Conservation (phyloP, 2,797 vertebrate species). For the Psittacula derbiana region DNA sequence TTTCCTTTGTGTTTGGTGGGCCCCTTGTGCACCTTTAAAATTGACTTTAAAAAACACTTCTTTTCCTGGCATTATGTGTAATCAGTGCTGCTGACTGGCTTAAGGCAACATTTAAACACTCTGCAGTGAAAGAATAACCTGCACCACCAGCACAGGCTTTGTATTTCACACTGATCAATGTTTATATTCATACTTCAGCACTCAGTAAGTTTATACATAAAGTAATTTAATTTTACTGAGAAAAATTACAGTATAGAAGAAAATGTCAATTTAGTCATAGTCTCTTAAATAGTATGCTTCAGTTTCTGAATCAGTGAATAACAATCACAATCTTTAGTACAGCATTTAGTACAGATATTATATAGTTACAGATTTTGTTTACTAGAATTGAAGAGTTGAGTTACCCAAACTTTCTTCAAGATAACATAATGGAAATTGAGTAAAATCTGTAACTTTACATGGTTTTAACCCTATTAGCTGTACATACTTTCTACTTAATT, state of each 20-base stretch:
- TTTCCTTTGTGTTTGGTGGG: not conserved
- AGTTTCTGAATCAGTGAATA: not conserved
- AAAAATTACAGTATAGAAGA: constrained; percentile 21
- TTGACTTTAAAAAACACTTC: not conserved
- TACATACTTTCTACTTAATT: not conserved
- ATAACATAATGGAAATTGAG: not conserved
- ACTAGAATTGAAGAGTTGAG: not conserved
- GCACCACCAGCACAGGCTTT: not conserved
- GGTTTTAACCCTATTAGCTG: not conserved
- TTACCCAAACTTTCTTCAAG: not conserved
- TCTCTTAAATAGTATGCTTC: constrained; percentile 23
- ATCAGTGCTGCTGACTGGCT: not conserved
- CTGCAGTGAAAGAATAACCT: not conserved
- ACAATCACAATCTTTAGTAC: not conserved
- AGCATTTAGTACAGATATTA: not conserved
- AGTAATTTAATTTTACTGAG: constrained; percentile 40
- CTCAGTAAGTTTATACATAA: constrained; percentile 45
- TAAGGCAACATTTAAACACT: constrained; percentile 13
- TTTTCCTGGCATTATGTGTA: not conserved
- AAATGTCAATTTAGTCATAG: not conserved
- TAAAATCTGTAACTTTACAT: constrained; percentile 7
- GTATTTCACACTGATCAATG: not conserved
- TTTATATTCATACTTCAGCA: constrained; percentile 16
- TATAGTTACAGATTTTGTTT: constrained; percentile 15
- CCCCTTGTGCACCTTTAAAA: not conserved